Base-by-base conservation (phyloP, 2,888 invertebrate species). In the Operophtera brumata region DNA sequence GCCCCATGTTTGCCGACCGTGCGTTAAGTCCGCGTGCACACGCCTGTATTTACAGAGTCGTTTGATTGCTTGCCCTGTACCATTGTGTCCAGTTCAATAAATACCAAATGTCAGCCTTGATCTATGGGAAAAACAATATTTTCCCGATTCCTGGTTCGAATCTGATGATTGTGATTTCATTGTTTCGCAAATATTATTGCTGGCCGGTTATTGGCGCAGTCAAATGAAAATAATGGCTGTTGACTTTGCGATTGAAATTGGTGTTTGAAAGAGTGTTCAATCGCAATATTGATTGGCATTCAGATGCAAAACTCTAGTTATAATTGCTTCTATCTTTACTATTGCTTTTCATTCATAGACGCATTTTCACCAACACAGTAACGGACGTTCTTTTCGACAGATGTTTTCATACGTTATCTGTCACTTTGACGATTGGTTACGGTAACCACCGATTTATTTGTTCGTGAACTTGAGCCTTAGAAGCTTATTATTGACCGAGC, bases 1-100 rank as follows among this genome's bases (percentile, higher is more conserved):
- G 76, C 71, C 75, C 79, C 70, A 69, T 87, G 77, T 87, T 86
- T 87, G 78, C 83, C 59, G 32, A 62, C 44, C 55, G 56, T 48
- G 53, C 81, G 78, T 77, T 79, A 62, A 62, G 64, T 59, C 60
- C 40, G 51, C 54, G 54, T 52, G 57, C 56, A 37, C 57, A 40
- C 49, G 54, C 37, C 47, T 32, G 49, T 59, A 47, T 65, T 65
- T 65, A 53, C 62, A 28, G 35, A 62, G 30, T 41, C 57, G 59
- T 54, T 58, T 47, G 59, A 62, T 64, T 59, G 48, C 61, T 51
- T 54, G 54, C 57, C 41, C 37, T 30, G 41, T 42, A 47, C 58
- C 49, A 58, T 62, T 64, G 61, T 62, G 48, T 11, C 48, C 39
- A 32, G 50, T 53, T 43, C 62, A 53, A 62, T 59, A 62, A 57